Conservation (phyloP, 2,888 invertebrate genomes). For the Osmoderma eremita region DNA sequence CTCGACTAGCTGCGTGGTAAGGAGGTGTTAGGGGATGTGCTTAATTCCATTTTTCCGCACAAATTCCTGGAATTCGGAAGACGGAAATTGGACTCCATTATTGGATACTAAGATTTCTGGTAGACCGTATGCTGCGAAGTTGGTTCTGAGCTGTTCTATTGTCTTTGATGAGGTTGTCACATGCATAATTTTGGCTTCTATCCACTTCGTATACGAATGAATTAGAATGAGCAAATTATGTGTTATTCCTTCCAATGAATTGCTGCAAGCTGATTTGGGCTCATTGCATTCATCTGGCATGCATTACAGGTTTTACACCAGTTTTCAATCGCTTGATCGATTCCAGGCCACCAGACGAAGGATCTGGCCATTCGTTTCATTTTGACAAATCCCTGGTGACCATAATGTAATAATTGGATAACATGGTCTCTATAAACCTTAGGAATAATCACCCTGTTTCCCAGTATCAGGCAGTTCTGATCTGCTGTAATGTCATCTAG, state of each 20-base stretch:
- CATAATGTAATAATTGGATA: neutral
- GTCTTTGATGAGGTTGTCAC: neutral
- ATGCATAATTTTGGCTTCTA: neutral
- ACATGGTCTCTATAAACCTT: neutral
- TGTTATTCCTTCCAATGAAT: too few species aligned
- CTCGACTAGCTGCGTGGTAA: constrained; percentile 46
- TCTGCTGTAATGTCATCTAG: neutral
- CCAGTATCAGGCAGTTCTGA: neutral
- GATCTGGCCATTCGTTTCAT: neutral
- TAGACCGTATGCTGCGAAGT: constrained; percentile 45
- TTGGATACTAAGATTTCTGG: constrained; percentile 45
- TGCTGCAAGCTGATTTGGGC: too few species aligned
- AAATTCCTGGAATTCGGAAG: constrained; percentile 44
- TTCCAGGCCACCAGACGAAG: too few species aligned
- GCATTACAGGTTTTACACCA: neutral
- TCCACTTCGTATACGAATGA: neutral
- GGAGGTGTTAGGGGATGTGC: constrained; percentile 44
- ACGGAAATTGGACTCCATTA: constrained; percentile 45
- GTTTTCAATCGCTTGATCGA: neutral
- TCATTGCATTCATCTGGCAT: neutral
- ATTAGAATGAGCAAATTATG: too few species aligned
- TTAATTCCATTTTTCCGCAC: constrained; percentile 41
- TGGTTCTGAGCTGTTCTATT: constrained; percentile 21
- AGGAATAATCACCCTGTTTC: neutral
- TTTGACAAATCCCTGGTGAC: neutral